phyloP scores from a whole-genome alignment of 1,140 invertebrate genomes.

The Drosophila auraria region DNA sequence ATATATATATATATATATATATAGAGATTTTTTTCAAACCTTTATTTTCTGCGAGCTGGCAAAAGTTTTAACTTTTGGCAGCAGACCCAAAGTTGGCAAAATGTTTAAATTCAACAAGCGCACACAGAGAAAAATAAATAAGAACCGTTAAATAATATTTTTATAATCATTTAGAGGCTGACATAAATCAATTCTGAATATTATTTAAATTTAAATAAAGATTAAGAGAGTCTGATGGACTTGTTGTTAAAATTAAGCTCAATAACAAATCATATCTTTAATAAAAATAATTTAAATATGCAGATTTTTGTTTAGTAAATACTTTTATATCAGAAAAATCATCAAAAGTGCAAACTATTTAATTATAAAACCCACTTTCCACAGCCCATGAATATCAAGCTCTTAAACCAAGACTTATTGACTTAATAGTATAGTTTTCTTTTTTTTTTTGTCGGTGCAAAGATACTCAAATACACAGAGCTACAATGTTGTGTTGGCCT shows the following conservation, averaged over 20 bases:
- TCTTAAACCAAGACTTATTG: neutral
- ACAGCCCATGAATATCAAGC: neutral
- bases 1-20: slow-evolving; percentile 9
- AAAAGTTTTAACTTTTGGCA: slow-evolving; percentile 79
- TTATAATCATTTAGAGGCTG: too few relatives aligned
- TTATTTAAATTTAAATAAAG: neutral
- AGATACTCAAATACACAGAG: neutral
- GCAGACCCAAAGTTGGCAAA: slow-evolving; percentile 69
- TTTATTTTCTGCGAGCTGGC: slow-evolving; percentile 20
- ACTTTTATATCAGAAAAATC: neutral
- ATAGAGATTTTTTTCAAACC: slow-evolving; percentile 7
- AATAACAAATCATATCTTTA: neutral
- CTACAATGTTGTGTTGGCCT: slow-evolving; percentile 51
- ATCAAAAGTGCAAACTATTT: neutral
- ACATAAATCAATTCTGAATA: neutral
- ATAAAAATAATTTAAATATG: too few relatives aligned
- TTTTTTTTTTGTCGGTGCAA: neutral
- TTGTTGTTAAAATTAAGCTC: neutral
- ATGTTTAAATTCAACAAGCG: slow-evolving; percentile 76
- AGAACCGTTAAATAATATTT: too few relatives aligned
- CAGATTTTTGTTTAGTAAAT: neutral
- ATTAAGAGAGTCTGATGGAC: fast-evolving
- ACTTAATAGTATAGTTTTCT: too few relatives aligned
- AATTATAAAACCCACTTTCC: neutral
- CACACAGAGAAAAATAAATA: neutral